Conservation (phyloP, 2,888 invertebrate genomes). For the Drosophila melanocephala region DNA sequence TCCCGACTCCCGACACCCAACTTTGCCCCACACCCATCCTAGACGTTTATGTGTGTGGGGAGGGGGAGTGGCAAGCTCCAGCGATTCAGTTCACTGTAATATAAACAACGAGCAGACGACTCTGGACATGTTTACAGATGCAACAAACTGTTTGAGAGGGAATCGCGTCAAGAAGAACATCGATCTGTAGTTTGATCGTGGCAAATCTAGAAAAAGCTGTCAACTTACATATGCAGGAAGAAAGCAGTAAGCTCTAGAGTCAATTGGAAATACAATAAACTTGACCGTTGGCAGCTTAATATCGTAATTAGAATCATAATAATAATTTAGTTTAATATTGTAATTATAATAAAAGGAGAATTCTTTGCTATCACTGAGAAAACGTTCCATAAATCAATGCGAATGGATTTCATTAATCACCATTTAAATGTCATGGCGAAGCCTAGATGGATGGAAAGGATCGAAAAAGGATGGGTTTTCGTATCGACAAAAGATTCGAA, state of each 20-base stretch:
- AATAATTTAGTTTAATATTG: background rate
- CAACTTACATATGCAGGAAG: background rate
- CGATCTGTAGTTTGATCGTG: background rate
- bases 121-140: constrained; percentile 16
- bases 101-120: constrained; percentile 29
- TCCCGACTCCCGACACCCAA: background rate
- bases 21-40: background rate
- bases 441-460: too few species aligned
- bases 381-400: background rate
- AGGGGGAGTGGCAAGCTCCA: too few species aligned
- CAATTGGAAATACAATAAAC: background rate
- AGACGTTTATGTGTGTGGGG: background rate
- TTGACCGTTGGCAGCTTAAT: background rate
- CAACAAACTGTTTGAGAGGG: background rate
- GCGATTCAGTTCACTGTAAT: background rate
- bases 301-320: background rate
- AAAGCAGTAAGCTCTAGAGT: background rate
- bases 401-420: background rate
- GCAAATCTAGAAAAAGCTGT: background rate
- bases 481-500: background rate
- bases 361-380: background rate
- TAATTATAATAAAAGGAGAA: background rate
- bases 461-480: background rate
- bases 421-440: too few species aligned
- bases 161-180: background rate